A percentile compares a stretch with the other conserved stretches of the same genome.
phyloP scores from a whole-genome alignment of 2,888 invertebrate genomes.

The Melanotus villosus region DNA sequence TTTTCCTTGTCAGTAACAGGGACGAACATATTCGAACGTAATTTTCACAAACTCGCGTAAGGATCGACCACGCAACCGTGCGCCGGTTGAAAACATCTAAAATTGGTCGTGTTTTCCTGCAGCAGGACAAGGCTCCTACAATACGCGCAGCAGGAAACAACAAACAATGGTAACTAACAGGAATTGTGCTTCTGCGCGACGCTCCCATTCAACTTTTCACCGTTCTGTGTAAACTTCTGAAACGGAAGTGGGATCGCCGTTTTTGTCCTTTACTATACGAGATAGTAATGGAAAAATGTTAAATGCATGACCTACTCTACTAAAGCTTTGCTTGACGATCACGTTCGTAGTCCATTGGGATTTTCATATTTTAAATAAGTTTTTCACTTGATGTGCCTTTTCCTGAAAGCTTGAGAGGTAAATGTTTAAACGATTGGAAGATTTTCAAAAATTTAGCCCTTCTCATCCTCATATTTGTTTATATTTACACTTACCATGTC shows the following conservation, averaged over 20 bases:
- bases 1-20: conserved; percentile 74
- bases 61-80: conserved; percentile 24
- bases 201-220: conserved; percentile 37
- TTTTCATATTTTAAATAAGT: no score
- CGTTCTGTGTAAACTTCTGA: conserved; percentile 26
- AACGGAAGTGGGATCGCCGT: conserved; percentile 37
- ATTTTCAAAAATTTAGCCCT: no score
- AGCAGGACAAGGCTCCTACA: conserved; percentile 12
- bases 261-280: background rate
- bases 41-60: conserved; percentile 15
- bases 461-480: no score
- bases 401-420: no score
- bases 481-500: no score
- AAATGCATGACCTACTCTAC: background rate
- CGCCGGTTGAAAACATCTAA: conserved; percentile 24
- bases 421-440: no score
- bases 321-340: background rate
- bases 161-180: conserved; percentile 38
- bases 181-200: conserved; percentile 52
- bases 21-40: conserved; percentile 71
- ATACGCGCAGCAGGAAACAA: conserved; percentile 37
- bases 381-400: no score
- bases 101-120: conserved; percentile 17
- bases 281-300: conserved; percentile 1
- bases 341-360: no score